phyloP scores from a whole-genome alignment of 37 sponge, comb jelly and placozoan genomes.

The Agelas oroides region DNA sequence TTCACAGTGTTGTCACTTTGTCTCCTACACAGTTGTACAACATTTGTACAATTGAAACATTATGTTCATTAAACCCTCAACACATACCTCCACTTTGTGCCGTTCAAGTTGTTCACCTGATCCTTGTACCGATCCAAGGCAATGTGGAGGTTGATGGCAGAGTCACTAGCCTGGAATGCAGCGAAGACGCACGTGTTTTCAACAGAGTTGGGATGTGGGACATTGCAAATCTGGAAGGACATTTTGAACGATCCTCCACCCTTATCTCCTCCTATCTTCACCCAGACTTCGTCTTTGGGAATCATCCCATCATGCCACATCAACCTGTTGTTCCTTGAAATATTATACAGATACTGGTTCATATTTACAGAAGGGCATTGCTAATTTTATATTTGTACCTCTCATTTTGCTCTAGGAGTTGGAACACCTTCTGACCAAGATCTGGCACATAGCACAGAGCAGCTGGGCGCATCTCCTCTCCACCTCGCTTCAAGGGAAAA shows the following conservation, averaged over 20 bases:
- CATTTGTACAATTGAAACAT: neutral
- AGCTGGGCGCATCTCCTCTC: conserved; percentile 25
- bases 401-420: conserved; percentile 10
- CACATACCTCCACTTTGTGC: conserved; percentile 38
- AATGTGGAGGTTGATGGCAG: conserved; percentile 35
- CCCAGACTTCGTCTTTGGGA: neutral
- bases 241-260: conserved; percentile 51
- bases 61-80: no score
- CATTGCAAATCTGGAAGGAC: conserved; percentile 49
- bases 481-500: conserved; percentile 9
- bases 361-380: no score
- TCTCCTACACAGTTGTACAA: neutral
- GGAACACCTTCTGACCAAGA: conserved; percentile 10
- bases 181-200: conserved; percentile 45
- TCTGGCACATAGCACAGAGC: conserved; percentile 31
- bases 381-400: neutral
- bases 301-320: neutral
- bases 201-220: conserved; percentile 31
- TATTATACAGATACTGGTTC: no score
- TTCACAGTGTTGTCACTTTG: conserved; percentile 20
- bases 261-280: neutral
- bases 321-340: neutral
- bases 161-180: conserved; percentile 37
- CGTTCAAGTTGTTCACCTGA: neutral
- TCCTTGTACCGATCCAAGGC: conserved; percentile 18